A percentile compares a stretch with the other conserved stretches of the same genome.
Evolutionary conservation across 2,888 invertebrate species (phyloP).

Genomic region (Yponomeuta sedellus): DNA sequence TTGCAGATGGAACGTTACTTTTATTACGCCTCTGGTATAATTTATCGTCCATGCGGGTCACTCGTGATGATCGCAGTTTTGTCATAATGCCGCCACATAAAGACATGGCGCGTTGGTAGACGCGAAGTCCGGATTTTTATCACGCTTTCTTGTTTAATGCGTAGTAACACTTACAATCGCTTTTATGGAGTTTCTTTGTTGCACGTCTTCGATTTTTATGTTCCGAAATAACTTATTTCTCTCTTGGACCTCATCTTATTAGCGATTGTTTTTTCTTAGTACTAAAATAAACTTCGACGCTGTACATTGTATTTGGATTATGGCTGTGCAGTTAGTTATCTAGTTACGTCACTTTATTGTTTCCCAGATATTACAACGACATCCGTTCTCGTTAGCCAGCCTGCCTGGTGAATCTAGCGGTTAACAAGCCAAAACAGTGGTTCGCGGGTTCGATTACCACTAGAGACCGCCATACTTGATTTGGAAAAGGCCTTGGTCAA

Average conservation of each 20-base stretch:
- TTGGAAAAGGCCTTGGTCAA: too few relatives aligned
- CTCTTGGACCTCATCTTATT: not conserved
- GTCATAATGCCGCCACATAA: slow-evolving; percentile 14
- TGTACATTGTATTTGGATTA: too few relatives aligned
- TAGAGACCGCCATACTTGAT: too few relatives aligned
- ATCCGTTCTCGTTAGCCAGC: too few relatives aligned
- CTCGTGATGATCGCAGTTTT: slow-evolving; percentile 15
- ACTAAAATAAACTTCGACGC: not conserved
- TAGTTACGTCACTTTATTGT: too few relatives aligned
- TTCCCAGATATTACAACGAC: too few relatives aligned
- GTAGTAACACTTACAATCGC: slow-evolving; percentile 3
- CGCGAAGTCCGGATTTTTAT: slow-evolving; percentile 7
- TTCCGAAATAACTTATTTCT: not conserved
- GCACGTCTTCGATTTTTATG: not conserved
- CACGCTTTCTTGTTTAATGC: slow-evolving; percentile 12
- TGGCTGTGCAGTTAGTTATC: too few relatives aligned
- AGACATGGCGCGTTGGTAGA: not conserved
- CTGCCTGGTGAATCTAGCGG: too few relatives aligned
- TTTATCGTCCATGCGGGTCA: slow-evolving; percentile 42
- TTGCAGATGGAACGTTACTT: slow-evolving; percentile 40
- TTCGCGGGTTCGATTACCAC: too few relatives aligned
- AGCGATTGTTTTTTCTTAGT: not conserved
- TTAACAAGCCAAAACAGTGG: too few relatives aligned
- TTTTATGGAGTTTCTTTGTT: not conserved
- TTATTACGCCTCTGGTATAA: slow-evolving; percentile 42